Evolutionary conservation across 2,113 vertebrate genomes (phyloP).

Genomic region (Lethenteron camtschaticum): DNA sequence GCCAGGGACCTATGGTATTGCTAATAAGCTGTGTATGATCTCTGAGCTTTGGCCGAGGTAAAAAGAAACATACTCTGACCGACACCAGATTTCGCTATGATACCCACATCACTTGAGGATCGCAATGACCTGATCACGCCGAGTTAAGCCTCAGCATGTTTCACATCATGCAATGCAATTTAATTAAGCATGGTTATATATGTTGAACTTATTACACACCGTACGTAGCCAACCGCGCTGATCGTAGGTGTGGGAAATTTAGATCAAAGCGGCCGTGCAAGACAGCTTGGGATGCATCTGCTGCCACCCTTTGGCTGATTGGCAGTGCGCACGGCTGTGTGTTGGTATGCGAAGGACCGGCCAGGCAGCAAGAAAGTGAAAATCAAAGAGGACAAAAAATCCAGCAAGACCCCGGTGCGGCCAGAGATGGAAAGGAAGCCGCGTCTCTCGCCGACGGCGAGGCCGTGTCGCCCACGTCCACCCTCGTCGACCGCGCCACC

Average conservation of each 20-base stretch:
- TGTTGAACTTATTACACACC: conserved; percentile 16
- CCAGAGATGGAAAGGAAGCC: conserved; percentile 11
- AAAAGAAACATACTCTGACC: too few relatives aligned
- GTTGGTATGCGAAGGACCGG: conserved; percentile 18
- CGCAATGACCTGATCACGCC: too few relatives aligned
- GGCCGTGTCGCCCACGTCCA: neutral
- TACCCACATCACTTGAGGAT: too few relatives aligned
- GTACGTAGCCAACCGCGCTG: neutral
- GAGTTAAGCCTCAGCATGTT: too few relatives aligned
- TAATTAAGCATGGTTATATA: conserved; percentile 13
- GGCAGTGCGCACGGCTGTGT: neutral
- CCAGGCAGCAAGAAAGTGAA: conserved; percentile 22
- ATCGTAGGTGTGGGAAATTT: neutral
- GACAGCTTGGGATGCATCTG: too few relatives aligned
- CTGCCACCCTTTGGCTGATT: neutral
- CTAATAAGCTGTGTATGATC: too few relatives aligned
- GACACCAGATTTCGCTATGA: too few relatives aligned
- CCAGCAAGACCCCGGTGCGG: neutral
- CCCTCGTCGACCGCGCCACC: conserved; percentile 16
- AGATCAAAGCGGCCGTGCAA: neutral
- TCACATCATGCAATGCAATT: too few relatives aligned
- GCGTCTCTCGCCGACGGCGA: neutral
- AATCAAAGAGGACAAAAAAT: conserved; percentile 20
- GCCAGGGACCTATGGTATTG: too few relatives aligned
- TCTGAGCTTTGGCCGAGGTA: too few relatives aligned